Evolutionary conservation across 2,113 vertebrate genomes (phyloP), one percentile per base, ranked within the genome.

Genomic region (Lasiurus cinereus): DNA sequence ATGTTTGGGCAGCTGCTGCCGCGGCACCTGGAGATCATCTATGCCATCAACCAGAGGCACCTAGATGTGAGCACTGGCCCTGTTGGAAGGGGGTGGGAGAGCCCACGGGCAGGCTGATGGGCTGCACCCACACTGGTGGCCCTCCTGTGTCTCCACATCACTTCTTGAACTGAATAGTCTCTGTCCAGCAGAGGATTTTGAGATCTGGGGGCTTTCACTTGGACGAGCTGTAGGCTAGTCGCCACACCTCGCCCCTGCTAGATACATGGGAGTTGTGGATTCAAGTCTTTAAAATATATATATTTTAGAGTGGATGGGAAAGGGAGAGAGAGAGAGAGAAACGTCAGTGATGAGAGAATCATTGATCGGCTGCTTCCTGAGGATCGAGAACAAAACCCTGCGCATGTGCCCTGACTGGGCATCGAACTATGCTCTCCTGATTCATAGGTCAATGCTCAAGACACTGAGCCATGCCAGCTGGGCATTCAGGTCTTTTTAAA

Each of bases 1-100:
- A 98, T 99, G 98, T 99, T 99, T 64, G 98, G 99, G 96, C 98
- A 98, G 67, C 98, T 99, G 90, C 98, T 99, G 93, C 99, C 99
- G 0, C 96, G 99, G 48, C 99, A 99, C 94, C 97, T 99, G 48
- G 98, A 99, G 91, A 99, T 99, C 96, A 98, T 99, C 96, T 99
- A 99, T 0, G 98, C 98, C 79, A 98, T 99, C 97, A 99, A 99
- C 97, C 98, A 98, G 56, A 98, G 97, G 90, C 99, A 99, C 94
- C 97, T 99, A 50, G 98, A 99, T 0, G 99, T 99, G 96, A 98
- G 98, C 4, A 33, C 36, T 8, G 18, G 36, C 14, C 8, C 6
- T 5, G 78, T 4, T 2, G 11, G 27, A n/a, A 15, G 50, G 59
- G 6, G 0, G 2, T 4, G 24, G 10, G 24, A 50, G 56, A 3